Base-by-base conservation (phyloP, 2,113 vertebrate genomes). In the Eidolon helvum region DNA sequence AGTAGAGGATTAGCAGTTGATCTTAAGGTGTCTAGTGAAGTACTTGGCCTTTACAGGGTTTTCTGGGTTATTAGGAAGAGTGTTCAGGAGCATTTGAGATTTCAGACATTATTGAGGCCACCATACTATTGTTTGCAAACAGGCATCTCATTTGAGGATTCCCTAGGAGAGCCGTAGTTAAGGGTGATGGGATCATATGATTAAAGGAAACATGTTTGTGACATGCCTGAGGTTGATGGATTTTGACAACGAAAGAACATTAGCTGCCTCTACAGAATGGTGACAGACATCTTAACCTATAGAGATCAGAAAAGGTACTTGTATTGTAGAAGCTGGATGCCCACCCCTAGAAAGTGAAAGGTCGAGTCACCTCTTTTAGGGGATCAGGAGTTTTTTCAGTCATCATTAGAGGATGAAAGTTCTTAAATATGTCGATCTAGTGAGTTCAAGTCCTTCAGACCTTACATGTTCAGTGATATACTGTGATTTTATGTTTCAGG, bases 191-290 rank as follows among this genome's bases (percentile, higher is more conserved):
- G 84, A 2, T 43, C 10, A 12, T 50, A 19, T 7, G n/a, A 19
- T 87, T 69, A 19, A 18, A 69, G 48, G 63, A 61, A 48, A 21
- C 11, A 0, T 21, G 22, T 57, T 3, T 38, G 50, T 85, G 87
- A 28, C 24, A 5, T 74, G 63, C 12, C n/a, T 19, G 35, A 55
- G 38, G 14, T 68, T 14, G 55, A 8, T 35, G 30, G 48, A 3
- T 50, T 71, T 91, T 59, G 74, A 48, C 72, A 14, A 5, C 22
- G 50, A 59, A 66, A 22, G 38, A 28, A 5, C 0, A 0, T 65
- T 2, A 2, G 5, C 79, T 38, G 22, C 6, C 7, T 28, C 33
- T 9, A 0, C 1, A 2, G 28, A 38, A 7, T 26, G 26, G 4
- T 35, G 33, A 26, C 24, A 14, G 55, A 7, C 40, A 28, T 68